phyloP scores from a whole-genome alignment of 2,797 vertebrate species.

The Lophius americanus region DNA sequence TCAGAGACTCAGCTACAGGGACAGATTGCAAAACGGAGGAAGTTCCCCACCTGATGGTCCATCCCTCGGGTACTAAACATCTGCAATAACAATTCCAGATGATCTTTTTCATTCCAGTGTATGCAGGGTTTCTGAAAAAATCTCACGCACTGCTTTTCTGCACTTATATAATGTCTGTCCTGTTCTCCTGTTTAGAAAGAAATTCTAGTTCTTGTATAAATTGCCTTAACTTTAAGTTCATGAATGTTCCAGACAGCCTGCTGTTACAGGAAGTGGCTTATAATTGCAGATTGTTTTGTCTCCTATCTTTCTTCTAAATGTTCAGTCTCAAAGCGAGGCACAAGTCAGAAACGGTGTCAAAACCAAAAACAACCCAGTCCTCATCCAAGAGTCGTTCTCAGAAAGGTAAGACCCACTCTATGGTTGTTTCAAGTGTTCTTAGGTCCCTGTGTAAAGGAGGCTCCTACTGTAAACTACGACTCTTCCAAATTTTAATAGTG shows the following conservation, averaged over 20 bases:
- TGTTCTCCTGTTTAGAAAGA: background rate
- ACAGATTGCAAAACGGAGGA: conserved; percentile 89
- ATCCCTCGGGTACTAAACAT: conserved; percentile 82
- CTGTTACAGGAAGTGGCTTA: background rate
- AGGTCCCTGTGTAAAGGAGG: background rate
- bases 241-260: background rate
- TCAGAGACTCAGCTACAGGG: conserved; percentile 87
- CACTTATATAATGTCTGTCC: background rate
- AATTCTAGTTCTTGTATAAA: background rate
- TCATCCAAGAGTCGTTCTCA: conserved; percentile 84
- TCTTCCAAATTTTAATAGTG: background rate
- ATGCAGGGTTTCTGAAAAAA: background rate
- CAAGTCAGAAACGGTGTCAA: conserved; percentile 88
- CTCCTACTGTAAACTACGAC: background rate
- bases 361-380: conserved; percentile 85
- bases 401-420: conserved; percentile 79
- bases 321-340: conserved; percentile 91
- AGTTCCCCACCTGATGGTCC: conserved; percentile 85
- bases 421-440: background rate
- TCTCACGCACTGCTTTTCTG: background rate
- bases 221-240: background rate
- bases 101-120: background rate
- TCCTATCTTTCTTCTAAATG: conserved; percentile 18
- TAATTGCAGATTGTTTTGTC: background rate
- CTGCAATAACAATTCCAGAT: background rate